These are phyloP conservation scores for Acronicta alni DNA, from an alignment of 2,888 invertebrate genomes.

Conservation along the genomic window DNA sequence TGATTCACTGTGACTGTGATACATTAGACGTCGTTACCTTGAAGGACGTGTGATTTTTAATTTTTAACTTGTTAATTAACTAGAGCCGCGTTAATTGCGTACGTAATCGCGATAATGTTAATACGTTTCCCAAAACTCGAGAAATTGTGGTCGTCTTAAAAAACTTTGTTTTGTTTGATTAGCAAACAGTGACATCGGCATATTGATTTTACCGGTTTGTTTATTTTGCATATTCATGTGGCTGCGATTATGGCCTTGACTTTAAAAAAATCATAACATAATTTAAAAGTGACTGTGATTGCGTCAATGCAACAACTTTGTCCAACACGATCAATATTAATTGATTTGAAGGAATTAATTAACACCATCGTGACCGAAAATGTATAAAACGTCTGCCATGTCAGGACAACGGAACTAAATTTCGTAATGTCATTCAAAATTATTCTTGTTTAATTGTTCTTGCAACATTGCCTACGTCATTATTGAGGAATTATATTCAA, in stretches of 20 bases:
- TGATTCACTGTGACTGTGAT: conserved; percentile 39
- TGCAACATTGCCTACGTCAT: not conserved
- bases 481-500: conserved; percentile 2
- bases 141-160: not conserved
- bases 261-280: not conserved
- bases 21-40: conserved; percentile 30
- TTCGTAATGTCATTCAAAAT: conserved; percentile 14
- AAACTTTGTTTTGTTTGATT: not conserved
- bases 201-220: not conserved
- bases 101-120: not conserved
- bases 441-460: conserved; percentile 13
- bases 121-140: not conserved
- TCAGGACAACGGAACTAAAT: conserved; percentile 5
- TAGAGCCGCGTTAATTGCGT: not conserved
- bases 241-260: not conserved
- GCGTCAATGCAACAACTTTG: not conserved
- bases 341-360: conserved; percentile 1
- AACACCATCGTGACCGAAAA: conserved; percentile 8
- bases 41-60: conserved; percentile 23
- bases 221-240: not conserved
- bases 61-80: conserved; percentile 3
- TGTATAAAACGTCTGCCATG: not conserved
- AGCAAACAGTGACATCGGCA: not conserved
- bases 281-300: not conserved
- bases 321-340: conserved; percentile 1